These are phyloP conservation scores for Mormyrus hasselquistii DNA, from an alignment of 2,797 vertebrate genomes.

Conservation along the genomic window DNA sequence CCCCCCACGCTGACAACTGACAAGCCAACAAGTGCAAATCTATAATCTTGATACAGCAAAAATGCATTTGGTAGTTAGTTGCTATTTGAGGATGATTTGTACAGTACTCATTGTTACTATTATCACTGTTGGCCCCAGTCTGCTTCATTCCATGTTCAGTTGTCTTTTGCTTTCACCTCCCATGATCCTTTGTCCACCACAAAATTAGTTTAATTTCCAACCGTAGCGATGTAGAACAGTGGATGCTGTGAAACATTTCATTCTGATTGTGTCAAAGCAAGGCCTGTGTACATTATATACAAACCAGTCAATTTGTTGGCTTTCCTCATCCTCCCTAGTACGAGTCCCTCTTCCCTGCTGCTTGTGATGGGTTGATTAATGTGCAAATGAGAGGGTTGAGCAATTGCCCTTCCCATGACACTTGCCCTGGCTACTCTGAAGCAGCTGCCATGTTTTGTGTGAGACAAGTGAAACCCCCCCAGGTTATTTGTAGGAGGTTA, in stretches of 20 bases:
- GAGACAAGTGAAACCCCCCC: background rate
- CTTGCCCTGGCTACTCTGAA: constrained; percentile 4
- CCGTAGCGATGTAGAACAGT: background rate
- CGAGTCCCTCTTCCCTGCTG: background rate
- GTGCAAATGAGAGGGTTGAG: background rate
- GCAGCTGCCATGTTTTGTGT: background rate
- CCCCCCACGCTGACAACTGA: background rate
- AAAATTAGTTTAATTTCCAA: background rate
- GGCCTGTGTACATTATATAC: background rate
- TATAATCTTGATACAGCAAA: background rate
- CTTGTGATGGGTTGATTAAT: background rate
- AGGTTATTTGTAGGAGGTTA: background rate
- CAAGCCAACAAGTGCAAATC: background rate
- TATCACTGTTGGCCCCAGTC: background rate
- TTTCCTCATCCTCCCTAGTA: background rate
- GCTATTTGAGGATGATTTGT: background rate
- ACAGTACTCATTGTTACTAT: background rate
- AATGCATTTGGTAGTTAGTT: background rate
- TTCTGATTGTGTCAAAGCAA: background rate
- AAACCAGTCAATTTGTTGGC: background rate
- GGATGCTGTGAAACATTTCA: background rate
- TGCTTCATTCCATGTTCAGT: background rate
- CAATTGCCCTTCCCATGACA: background rate
- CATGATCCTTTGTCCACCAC: background rate
- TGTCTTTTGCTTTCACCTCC: background rate